Base-by-base conservation (phyloP, 2,888 invertebrate genomes). In the Sussaba pulchella region DNA sequence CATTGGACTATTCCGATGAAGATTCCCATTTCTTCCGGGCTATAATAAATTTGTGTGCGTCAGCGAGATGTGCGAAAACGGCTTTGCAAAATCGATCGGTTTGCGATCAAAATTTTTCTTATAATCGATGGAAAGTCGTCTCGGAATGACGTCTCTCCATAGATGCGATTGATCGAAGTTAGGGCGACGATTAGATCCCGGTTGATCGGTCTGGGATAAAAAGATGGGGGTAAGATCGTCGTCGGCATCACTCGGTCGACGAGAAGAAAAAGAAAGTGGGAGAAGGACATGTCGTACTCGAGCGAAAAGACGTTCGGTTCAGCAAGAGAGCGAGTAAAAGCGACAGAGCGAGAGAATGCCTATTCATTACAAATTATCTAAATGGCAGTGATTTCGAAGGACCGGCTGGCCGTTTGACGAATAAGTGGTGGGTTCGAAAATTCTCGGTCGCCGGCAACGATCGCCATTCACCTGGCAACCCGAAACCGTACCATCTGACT, bases 361-460 rank as follows among this genome's bases (percentile, higher is more conserved):
- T 94, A 93, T 94, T 93, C 93, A 94, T 94, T 93, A 93, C 93
- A 93, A 94, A 94, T 94, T 94, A 93, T 93, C 93, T 91, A 93
- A 93, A 94, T 94, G 93, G 93, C 93, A 93, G 93, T 94, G 93
- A 94, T 94, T 93, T 92, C 89, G 92, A 90, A 87, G 87, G 88
- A 89, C 89, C 89, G 90, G 90, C 91, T 89, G 90, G 83, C 91
- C 89, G 91, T 89, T 90, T 90, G 91, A 91, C 91, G 90, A 91
- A 88, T 92, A 92, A 92, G 92, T 92, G 92, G 92, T 89, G 91
- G 92, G 90, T 92, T 91, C 79, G 88, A 84, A 82, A 84, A 86
- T 83, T 83, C 84, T 85, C 86, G 84, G 85, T 87, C 84, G 86
- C 84, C 83, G 83, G 72, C 90, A 91, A 90, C 88, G 89, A 87